Evolutionary conservation across 2,888 invertebrate species (phyloP).

Genomic region (Euplexia lucipara): DNA sequence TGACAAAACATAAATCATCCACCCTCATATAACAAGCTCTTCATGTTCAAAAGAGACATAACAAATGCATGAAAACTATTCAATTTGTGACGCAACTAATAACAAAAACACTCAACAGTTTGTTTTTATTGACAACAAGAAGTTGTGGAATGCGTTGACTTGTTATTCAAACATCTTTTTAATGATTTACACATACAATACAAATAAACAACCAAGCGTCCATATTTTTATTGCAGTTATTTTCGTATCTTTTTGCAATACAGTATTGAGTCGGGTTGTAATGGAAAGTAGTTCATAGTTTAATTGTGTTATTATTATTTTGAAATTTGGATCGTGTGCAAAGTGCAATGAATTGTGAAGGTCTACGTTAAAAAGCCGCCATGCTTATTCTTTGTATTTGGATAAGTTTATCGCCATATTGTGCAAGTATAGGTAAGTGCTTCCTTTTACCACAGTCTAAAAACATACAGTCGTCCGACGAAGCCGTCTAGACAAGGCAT

Average conservation of each 20-base stretch:
- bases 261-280: no score
- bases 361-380: neutral
- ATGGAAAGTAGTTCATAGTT: no score
- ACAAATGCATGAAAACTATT: neutral
- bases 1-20: no score
- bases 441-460: neutral
- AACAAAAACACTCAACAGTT: slow-evolving; percentile 1
- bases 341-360: neutral
- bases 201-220: no score
- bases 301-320: neutral
- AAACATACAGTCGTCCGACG: no score
- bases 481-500: no score
- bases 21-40: no score
- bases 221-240: neutral
- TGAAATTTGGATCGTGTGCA: neutral
- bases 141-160: neutral
- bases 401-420: slow-evolving; percentile 7
- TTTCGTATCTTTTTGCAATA: neutral
- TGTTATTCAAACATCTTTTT: neutral
- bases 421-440: slow-evolving; percentile 24
- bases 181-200: neutral
- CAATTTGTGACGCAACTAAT: neutral
- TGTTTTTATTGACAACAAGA: slow-evolving; percentile 2
- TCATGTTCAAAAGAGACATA: neutral
- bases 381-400: slow-evolving; percentile 21